Conservation (phyloP, 2,888 invertebrate species). For the Zygothrica quintamaculata region DNA sequence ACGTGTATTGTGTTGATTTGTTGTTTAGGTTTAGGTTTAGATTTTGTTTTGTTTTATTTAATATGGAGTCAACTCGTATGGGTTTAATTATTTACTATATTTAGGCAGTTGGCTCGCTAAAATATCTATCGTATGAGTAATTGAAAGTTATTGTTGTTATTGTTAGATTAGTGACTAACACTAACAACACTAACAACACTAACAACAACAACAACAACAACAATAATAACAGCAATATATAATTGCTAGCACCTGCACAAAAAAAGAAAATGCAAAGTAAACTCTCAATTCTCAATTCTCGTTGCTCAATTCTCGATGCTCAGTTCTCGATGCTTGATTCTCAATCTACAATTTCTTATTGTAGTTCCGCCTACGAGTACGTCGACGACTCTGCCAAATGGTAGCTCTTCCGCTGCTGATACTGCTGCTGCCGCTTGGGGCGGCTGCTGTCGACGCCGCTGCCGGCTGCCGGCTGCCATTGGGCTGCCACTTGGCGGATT, state of each 20-base stretch:
- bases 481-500: slow-evolving; percentile 30
- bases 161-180: slow-evolving; percentile 31
- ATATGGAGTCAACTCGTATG: slow-evolving; percentile 27
- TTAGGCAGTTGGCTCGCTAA: slow-evolving; percentile 54
- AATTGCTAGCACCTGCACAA: slow-evolving; percentile 50
- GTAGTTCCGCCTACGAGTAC: slow-evolving; percentile 49
- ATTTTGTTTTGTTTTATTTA: slow-evolving; percentile 18
- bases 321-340: slow-evolving; percentile 49
- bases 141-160: background rate
- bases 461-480: slow-evolving; percentile 29
- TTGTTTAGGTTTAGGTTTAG: slow-evolving; percentile 19
- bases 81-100: slow-evolving; percentile 65
- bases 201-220: slow-evolving; percentile 1
- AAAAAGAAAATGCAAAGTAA: slow-evolving; percentile 56
- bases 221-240: slow-evolving; percentile 2
- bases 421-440: background rate
- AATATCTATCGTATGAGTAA: background rate
- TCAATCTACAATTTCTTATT: slow-evolving; percentile 63
- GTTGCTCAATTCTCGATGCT: slow-evolving; percentile 45
- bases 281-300: slow-evolving; percentile 34
- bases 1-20: slow-evolving; percentile 39
- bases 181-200: slow-evolving; percentile 1
- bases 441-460: slow-evolving; percentile 18
- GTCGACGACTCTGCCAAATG: slow-evolving; percentile 15
- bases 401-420: slow-evolving; percentile 33